Evolutionary conservation across 2,888 invertebrate species (phyloP), one percentile per base, ranked within the genome.

Genomic region (Netelia melanura): DNA sequence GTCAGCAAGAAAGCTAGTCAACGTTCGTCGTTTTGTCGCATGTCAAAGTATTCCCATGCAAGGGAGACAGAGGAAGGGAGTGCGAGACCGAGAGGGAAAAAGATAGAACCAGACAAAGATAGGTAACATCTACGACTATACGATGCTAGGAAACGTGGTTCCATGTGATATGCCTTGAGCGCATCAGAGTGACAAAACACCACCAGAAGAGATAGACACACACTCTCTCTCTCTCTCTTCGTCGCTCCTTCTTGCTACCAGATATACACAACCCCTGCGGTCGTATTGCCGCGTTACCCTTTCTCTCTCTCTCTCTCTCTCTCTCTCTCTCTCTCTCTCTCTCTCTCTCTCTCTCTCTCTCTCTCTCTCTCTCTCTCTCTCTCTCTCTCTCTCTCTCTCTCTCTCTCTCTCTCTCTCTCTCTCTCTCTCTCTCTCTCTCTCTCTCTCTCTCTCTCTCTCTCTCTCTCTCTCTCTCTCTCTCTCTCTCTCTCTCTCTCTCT

Each of bases 1-100:
- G 87, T 87, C 87, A 87, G 81, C 86, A 86, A 75, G 77, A 84
- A 81, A 78, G 64, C 83, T 77, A 86, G 85, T 87, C 85, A 61
- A 75, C 70, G 82, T 44, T 86, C 43, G 82, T 72, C 54, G 70
- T 75, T 72, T 58, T 70, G 84, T 75, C 81, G 65, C 70, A 68
- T 78, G 74, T 77, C 72, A 67, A 74, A 83, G 70, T 86, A 83
- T 54, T 62, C 61, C 83, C 70, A 79, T 72, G 71, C 74, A 77
- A 83, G 76, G 64, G 75, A 72, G 77, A 80, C 72, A n/a, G 48
- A 48, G 30, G 44, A 25, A 56, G 38, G 67, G 10, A 56, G 70
- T 6, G 67, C 52, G 54, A 21, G 54, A 77, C 61, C 2, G 30
- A 48, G 65, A 52, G 52, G 10, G 52, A 52, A 17, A 56, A 17